phyloP scores from a whole-genome alignment of 2,113 vertebrate genomes.

The Bostrychus sinensis region DNA sequence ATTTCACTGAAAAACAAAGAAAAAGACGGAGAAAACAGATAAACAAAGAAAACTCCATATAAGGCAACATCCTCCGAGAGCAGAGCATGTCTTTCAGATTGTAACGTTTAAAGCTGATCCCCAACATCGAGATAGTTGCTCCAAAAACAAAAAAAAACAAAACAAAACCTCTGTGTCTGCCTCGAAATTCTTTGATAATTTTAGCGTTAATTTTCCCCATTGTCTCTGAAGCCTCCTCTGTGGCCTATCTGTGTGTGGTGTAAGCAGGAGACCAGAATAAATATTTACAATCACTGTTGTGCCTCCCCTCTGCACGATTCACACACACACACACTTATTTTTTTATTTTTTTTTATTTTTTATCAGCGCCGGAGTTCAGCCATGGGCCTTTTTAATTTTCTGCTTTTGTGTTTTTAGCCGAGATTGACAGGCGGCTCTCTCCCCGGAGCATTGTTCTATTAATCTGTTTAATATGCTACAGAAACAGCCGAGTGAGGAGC shows the following conservation, averaged over 20 bases:
- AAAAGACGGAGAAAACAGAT: too few relatives aligned
- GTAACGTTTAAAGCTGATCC: conserved; percentile 52
- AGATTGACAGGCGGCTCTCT: conserved; percentile 82
- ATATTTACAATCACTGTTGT: conserved; percentile 80
- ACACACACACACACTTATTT: conserved; percentile 49
- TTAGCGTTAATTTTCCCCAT: conserved; percentile 58
- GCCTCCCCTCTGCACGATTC: conserved; percentile 61
- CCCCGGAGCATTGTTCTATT: conserved; percentile 85
- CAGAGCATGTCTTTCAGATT: conserved; percentile 52
- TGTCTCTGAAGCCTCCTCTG: conserved; percentile 52
- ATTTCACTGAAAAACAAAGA: too few relatives aligned
- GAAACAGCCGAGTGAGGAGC: conserved; percentile 68
- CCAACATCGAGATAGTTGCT: conserved; percentile 43
- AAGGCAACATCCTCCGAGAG: conserved; percentile 49
- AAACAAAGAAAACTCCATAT: conserved; percentile 63
- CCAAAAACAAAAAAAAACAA: conserved; percentile 45
- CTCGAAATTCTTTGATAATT: conserved; percentile 58
- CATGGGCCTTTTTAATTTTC: conserved; percentile 88
- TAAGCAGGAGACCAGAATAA: conserved; percentile 77
- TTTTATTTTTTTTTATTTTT: conserved; percentile 72
- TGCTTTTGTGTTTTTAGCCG: conserved; percentile 83
- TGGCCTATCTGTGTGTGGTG: conserved; percentile 50
- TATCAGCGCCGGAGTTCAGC: conserved; percentile 83
- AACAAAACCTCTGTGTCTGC: conserved; percentile 51
- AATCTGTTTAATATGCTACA: conserved; percentile 90